Evolutionary conservation across 2,888 invertebrate genomes (phyloP), one percentile per base, ranked within the genome.

Genomic region (Cantharis flavilabris): DNA sequence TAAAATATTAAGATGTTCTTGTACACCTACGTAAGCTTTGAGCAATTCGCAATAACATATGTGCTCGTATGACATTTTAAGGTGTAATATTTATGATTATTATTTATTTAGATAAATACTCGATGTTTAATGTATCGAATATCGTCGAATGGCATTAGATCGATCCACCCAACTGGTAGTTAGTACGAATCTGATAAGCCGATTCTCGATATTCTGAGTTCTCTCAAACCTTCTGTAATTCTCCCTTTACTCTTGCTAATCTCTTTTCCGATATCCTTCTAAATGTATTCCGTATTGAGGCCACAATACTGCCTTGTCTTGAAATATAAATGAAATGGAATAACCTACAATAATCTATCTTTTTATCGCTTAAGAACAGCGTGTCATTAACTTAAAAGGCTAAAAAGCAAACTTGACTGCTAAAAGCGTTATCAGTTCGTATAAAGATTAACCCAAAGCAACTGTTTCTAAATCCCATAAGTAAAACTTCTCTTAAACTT

Each of bases 181-280:
- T 64, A 73, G 70, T 64, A 73, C 76, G 79, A 77, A 79, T 79
- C 79, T 77, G 77, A 79, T 79, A 79, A 79, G 79, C 79, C 77
- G 77, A 79, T 79, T 77, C 73, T 77, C 79, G 76, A 79, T 79
- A 77, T 77, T 73, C 62, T 23, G 28, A 73, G 63, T 77, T 73
- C 65, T 62, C 69, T 75, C 73, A 67, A 75, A 75, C 75, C 75
- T 71, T 71, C 75, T 67, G 69, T 71, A 75, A 75, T 71, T 69
- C 71, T 75, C 30, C 71, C 71, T 33, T 64, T 67, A 26, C 69
- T 65, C 33, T 63, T 49, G 67, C 67, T 75, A 75, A 75, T 75
- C 75, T 75, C 75, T 75, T 75, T 75, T 71, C 75, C 75, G 71
- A 75, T 75, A 75, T 71, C 71, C 75, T 71, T 49, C 71, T 62